phyloP scores from a whole-genome alignment of 2,113 vertebrate genomes.

The Pyrgilauda ruficollis region DNA sequence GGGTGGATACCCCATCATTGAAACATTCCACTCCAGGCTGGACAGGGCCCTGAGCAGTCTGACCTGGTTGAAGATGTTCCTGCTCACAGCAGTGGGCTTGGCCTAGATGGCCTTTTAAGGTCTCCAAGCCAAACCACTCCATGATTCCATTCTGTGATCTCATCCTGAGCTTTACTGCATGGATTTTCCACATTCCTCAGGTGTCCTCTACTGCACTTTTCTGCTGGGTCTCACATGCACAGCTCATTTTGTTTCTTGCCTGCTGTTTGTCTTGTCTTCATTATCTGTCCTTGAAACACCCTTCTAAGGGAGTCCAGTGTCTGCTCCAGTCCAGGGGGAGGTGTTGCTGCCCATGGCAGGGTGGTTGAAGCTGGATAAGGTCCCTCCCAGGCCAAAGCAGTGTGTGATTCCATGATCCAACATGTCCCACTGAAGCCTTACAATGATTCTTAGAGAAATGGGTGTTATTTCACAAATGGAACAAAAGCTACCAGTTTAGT shows the following conservation, averaged over 20 bases:
- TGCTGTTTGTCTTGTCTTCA: background rate
- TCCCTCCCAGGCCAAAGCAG: background rate
- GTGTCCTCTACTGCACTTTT: background rate
- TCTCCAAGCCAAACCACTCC: background rate
- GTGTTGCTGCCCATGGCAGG: background rate
- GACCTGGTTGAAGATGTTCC: background rate
- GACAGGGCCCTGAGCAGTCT: background rate
- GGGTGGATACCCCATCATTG: background rate
- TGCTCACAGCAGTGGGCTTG: background rate
- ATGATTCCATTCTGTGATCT: background rate
- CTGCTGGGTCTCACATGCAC: background rate
- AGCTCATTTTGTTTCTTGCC: background rate
- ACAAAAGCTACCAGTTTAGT: background rate
- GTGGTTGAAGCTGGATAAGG: rapidly evolving
- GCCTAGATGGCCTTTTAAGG: background rate
- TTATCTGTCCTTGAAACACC: background rate
- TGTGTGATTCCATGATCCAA: rapidly evolving
- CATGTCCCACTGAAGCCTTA: rapidly evolving
- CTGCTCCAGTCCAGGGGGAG: rapidly evolving
- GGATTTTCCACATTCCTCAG: background rate
- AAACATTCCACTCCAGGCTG: background rate
- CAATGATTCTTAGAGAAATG: background rate
- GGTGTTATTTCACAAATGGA: background rate
- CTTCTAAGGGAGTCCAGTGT: background rate
- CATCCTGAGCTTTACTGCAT: background rate